Evolutionary conservation across 2,113 vertebrate genomes (phyloP), one percentile per base, ranked within the genome.

Genomic region (Scatophagus argus): DNA sequence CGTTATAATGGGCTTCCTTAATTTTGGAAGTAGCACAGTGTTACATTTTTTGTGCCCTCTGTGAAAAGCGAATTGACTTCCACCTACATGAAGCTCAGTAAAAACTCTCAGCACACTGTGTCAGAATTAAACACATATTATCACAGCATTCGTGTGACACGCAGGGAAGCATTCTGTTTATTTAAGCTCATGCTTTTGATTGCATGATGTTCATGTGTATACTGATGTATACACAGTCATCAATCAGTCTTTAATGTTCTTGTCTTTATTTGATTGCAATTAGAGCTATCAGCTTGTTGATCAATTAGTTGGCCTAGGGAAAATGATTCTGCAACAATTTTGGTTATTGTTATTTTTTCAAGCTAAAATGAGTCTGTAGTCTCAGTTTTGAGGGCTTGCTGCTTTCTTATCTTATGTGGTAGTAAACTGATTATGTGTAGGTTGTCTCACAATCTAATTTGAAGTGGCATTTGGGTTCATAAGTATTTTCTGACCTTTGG

Each of bases 11-110:
- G 34, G 17, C 9, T 64, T 29, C 8, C 52, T 70, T 77, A 6
- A 77, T 78, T 85, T 80, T 56, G 68, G 47, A 70, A 59, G 59
- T 19, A 84, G 36, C 27, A 68, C 49, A 29, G 14, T 64, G 41
- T 81, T 49, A 70, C 19, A 66, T 68, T 58, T 79, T 43, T 51
- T 17, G 27, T 60, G 71, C 29, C 51, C 63, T 52, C 12, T 17
- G 32, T 55, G 32, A 65, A 56, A 58, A 62, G 25, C 9, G 70
- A 67, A 82, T 77, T 73, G 62, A 82, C 73, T 77, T 54, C 78
- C 66, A 70, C 76, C 51, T 62, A 59, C 75, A 55, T 63, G 6
- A 51, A 61, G 64, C 67, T 32, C 54, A 29, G 54, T 13, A n/a
- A 62, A 68, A 65, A 73, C 41, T 49, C 19, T 51, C 29, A 55